Base-by-base conservation (phyloP, 1,140 invertebrate genomes). In the Rhynchophorus ferrugineus region DNA sequence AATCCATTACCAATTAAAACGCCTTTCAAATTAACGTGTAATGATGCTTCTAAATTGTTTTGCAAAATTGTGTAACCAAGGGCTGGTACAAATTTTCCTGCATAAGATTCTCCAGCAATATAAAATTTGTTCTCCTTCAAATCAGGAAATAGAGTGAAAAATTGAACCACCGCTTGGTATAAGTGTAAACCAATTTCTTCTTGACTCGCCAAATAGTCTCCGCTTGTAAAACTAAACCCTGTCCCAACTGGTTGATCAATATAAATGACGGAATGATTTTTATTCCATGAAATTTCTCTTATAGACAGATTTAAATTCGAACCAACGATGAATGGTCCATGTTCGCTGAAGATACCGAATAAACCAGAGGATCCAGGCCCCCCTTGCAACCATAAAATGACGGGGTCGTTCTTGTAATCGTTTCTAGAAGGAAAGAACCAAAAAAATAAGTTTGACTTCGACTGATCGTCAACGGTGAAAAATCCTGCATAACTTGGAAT, bases 171-270 rank as follows among this genome's bases (percentile, higher is more conserved):
- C 0, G 80, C 80, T 22, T 67, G 68, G 57, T 84, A 80, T 0
- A 87, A 58, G 62, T 85, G 76, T 41, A 74, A 65, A 1, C 81
- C 83, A 6, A 87, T 73, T 59, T 75, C 57, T 8, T 75, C 77
- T 69, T 86, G 76, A 66, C 82, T 81, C 17, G 72, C 75, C 1
- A 75, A 71, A 64, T 78, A 81, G 9, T 81, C 78, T n/a, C 21
- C 69, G 7, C 80, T 73, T 2, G 83, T 85, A 56, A 84, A 85
- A 68, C 84, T 86, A 61, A 76, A 86, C 2, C 84, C 84, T 34
- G 85, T 82, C 8, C 85, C 85, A 13, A 89, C 87, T 2, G 89
- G 89, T 67, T 88, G 90, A 64, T 92, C 89, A 44, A 91, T 84
- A 60, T 87, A 91, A 2, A 91, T 64, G 50, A 91, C 66, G 52